These are phyloP conservation scores for Nebria brevicollis DNA, from an alignment of 2,888 invertebrate genomes.

Conservation along the genomic window DNA sequence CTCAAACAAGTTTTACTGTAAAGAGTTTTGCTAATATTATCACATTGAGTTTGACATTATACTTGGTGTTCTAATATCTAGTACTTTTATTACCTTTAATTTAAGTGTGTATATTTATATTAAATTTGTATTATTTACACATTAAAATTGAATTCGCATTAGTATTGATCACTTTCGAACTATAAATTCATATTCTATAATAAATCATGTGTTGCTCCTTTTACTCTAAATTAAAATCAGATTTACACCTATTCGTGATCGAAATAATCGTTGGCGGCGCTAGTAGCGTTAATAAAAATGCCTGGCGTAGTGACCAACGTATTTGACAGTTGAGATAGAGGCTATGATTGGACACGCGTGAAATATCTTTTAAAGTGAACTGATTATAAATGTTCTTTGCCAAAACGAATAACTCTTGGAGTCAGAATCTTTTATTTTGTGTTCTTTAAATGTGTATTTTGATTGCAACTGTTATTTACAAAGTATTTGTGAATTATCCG, in stretches of 20 bases:
- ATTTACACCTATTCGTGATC: not conserved
- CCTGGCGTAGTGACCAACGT: too few relatives aligned
- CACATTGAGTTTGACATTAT: conserved; percentile 43
- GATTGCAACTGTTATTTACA: too few relatives aligned
- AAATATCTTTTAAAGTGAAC: too few relatives aligned
- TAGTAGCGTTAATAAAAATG: too few relatives aligned
- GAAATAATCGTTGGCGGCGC: too few relatives aligned
- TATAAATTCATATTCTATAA: not conserved
- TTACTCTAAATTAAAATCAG: not conserved
- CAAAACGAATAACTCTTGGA: too few relatives aligned
- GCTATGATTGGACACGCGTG: too few relatives aligned
- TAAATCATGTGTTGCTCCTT: not conserved
- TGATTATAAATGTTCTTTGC: too few relatives aligned
- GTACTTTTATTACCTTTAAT: not conserved
- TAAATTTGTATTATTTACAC: not conserved
- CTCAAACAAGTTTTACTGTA: conserved; percentile 23
- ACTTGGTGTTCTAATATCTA: not conserved
- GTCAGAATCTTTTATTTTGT: too few relatives aligned
- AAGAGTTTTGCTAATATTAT: conserved; percentile 13
- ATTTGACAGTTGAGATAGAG: too few relatives aligned
- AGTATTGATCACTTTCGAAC: not conserved
- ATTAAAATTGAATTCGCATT: not conserved
- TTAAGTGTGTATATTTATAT: not conserved
- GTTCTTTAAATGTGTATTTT: too few relatives aligned
- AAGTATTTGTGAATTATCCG: too few relatives aligned